A percentile compares a stretch with the other conserved stretches of the same genome.
These are phyloP conservation scores for Tanytarsus gracilentus DNA, from an alignment of 2,888 invertebrate species.

Conservation along the genomic window DNA sequence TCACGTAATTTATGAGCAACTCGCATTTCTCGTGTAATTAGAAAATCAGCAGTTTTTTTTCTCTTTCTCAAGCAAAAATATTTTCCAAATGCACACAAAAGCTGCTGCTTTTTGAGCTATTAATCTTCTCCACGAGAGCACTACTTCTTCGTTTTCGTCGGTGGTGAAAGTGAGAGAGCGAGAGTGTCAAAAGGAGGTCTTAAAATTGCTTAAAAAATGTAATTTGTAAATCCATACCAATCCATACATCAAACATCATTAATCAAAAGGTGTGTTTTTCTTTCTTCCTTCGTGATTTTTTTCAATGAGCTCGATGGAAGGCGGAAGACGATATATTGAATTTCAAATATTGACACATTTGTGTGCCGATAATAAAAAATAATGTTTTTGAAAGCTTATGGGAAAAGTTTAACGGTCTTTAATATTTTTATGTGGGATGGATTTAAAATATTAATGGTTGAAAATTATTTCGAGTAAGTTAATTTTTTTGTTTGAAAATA, in stretches of 20 bases:
- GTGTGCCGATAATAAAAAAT: constrained; percentile 24
- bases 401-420: too few species aligned
- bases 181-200: constrained; percentile 3
- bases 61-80: too few species aligned
- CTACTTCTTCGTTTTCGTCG: neutral
- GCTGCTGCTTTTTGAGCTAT: constrained; percentile 16
- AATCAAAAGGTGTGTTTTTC: constrained; percentile 20
- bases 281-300: neutral
- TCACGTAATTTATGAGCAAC: constrained; percentile 26
- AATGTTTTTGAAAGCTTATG: constrained; percentile 8
- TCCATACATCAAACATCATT: constrained; percentile 28
- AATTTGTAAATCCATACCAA: constrained; percentile 25
- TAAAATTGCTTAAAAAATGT: constrained; percentile 17
- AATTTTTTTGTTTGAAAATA: too few species aligned
- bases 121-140: constrained; percentile 15
- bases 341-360: constrained; percentile 28
- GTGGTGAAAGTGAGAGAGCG: neutral
- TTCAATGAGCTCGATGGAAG: neutral
- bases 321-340: constrained; percentile 12
- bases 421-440: too few species aligned
- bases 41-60: constrained; percentile 25
- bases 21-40: constrained; percentile 22
- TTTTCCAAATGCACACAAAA: too few species aligned
- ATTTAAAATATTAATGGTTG: too few species aligned
- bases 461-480: too few species aligned